phyloP scores from a whole-genome alignment of 2,797 vertebrate species.

The Mormyrops boulengeri region DNA sequence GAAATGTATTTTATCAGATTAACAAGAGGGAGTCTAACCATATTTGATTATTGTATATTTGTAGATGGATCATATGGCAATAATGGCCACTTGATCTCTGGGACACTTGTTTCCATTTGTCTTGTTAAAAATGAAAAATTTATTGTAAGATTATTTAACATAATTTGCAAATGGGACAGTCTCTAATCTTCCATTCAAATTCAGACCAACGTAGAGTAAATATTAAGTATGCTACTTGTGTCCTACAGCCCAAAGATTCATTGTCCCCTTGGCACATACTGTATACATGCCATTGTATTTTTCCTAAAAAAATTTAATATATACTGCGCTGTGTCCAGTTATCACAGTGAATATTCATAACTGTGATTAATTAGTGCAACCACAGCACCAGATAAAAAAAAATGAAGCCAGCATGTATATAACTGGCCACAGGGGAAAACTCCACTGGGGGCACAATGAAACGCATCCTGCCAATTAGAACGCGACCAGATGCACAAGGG shows the following conservation, averaged over 20 bases:
- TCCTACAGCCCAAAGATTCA: background rate
- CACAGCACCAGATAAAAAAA: slow-evolving; percentile 21
- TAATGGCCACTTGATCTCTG: background rate
- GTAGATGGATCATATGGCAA: background rate
- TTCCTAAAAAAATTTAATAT: background rate
- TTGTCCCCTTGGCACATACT: no score
- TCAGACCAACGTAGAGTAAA: background rate
- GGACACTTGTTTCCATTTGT: background rate
- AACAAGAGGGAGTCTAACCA: background rate
- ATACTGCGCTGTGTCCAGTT: background rate
- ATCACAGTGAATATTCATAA: slow-evolving; percentile 32
- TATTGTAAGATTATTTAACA: background rate
- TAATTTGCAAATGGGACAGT: background rate
- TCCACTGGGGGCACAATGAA: slow-evolving; percentile 12
- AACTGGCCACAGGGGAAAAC: slow-evolving; percentile 27
- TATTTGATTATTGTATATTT: background rate
- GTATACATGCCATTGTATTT: background rate
- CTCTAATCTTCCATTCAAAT: background rate
- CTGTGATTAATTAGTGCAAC: slow-evolving; percentile 23
- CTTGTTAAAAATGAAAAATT: background rate
- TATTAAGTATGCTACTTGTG: background rate
- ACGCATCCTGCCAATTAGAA: slow-evolving; percentile 21
- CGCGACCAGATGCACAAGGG: background rate
- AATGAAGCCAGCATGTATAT: background rate
- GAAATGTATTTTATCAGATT: background rate